Evolutionary conservation across 2,113 vertebrate species (phyloP).

Genomic region (Calyptommatus sinebrachiatus): DNA sequence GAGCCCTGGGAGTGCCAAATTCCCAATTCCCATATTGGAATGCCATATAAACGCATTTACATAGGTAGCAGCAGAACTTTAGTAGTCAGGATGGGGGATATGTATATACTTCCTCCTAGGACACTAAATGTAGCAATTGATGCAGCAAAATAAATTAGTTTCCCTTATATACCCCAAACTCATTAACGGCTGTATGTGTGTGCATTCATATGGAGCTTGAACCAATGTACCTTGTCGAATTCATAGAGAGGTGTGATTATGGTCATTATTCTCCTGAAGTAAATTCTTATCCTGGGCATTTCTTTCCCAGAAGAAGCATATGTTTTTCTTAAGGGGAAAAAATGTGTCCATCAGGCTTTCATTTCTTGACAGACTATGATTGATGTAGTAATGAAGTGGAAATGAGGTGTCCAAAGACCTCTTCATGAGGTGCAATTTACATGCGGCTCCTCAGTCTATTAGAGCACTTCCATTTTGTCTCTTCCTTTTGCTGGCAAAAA

Average conservation of each 20-base stretch:
- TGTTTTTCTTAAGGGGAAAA: not conserved
- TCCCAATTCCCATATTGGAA: too few relatives aligned
- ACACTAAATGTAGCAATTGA: too few relatives aligned
- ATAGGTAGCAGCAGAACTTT: too few relatives aligned
- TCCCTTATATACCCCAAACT: too few relatives aligned
- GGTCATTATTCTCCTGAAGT: not conserved
- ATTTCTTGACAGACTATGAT: conserved; percentile 15
- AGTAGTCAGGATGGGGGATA: too few relatives aligned
- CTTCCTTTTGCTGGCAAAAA: not conserved
- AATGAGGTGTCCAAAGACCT: conserved; percentile 6
- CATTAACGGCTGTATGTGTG: too few relatives aligned
- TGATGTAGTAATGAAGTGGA: conserved; percentile 13
- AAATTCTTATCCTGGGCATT: not conserved
- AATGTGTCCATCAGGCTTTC: not conserved
- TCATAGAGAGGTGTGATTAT: not conserved
- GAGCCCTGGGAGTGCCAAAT: too few relatives aligned
- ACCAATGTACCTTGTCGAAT: not conserved
- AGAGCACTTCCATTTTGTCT: not conserved
- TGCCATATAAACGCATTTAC: too few relatives aligned
- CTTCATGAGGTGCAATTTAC: not conserved
- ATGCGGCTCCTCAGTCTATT: not conserved
- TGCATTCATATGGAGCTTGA: not conserved
- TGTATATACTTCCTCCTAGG: too few relatives aligned
- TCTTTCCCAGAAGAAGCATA: not conserved
- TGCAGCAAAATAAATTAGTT: too few relatives aligned